Percentiles rank a stretch among this genome's conserved stretches.
Evolutionary conservation across 2,888 invertebrate species (phyloP).

Genomic region (Argyresthia albistria): DNA sequence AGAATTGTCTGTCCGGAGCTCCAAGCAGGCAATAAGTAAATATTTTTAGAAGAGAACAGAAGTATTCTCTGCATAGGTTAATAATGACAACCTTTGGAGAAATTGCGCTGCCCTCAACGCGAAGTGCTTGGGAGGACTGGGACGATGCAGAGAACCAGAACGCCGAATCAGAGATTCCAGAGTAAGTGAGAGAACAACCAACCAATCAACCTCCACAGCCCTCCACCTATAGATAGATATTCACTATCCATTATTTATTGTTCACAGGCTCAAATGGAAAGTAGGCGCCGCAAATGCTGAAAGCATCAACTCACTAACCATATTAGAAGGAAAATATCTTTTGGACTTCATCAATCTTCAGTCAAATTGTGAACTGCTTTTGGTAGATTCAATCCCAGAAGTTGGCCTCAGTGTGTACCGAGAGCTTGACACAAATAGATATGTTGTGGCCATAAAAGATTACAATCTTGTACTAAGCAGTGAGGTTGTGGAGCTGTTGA

Average conservation of each 20-base stretch:
- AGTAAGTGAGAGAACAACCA: not conserved
- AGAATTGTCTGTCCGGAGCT: too few species aligned
- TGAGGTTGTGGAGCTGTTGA: constrained; percentile 45
- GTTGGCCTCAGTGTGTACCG: constrained; percentile 40
- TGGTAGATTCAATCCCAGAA: constrained; percentile 34
- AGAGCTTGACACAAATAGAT: constrained; percentile 25
- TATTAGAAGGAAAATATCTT: constrained; percentile 55
- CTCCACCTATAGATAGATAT: too few species aligned
- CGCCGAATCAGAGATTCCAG: too few species aligned
- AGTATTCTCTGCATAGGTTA: not conserved
- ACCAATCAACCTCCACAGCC: too few species aligned
- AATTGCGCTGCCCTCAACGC: constrained; percentile 49
- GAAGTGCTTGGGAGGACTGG: constrained; percentile 62
- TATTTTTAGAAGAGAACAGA: too few species aligned
- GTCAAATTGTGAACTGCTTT: constrained; percentile 22
- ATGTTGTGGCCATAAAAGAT: constrained; percentile 44
- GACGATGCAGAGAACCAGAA: constrained; percentile 28
- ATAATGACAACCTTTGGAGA: constrained; percentile 39
- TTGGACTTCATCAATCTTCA: constrained; percentile 33
- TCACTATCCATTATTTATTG: not conserved
- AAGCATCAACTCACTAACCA: constrained; percentile 33
- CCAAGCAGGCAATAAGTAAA: too few species aligned
- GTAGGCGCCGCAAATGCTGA: constrained; percentile 19
- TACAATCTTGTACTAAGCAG: constrained; percentile 45
- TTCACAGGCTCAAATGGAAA: constrained; percentile 41